Evolutionary conservation across 2,113 vertebrate genomes (phyloP).

Genomic region (Stigmatopora argus): DNA sequence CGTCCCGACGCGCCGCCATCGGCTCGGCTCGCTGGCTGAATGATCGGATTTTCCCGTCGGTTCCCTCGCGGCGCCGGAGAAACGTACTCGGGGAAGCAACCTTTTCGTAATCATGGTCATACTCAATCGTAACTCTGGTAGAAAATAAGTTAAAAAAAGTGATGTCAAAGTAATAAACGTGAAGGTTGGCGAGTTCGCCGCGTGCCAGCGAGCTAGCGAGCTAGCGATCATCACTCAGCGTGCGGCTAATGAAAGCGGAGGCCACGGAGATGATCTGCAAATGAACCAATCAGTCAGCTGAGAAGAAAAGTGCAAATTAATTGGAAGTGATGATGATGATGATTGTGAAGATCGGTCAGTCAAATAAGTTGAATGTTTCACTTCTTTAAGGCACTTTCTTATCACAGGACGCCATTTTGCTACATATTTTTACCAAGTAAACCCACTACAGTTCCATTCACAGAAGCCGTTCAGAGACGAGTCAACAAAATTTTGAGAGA

Average conservation of each 20-base stretch:
- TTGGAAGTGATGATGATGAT: conserved; percentile 1
- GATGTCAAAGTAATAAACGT: conserved; percentile 1
- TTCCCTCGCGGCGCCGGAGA: background rate
- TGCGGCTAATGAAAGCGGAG: conserved; percentile 5
- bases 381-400: background rate
- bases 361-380: background rate
- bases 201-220: background rate
- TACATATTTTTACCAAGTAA: background rate
- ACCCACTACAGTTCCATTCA: too few relatives aligned
- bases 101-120: background rate
- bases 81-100: background rate
- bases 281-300: conserved; percentile 6
- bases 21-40: background rate
- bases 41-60: background rate
- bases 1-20: background rate
- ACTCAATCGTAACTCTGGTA: background rate
- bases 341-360: background rate
- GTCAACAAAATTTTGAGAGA: background rate
- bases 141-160: background rate
- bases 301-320: conserved; percentile 5
- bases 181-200: background rate
- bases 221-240: background rate
- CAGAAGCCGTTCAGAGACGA: too few relatives aligned
- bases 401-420: background rate
- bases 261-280: background rate